Conservation (phyloP, 1,140 invertebrate genomes). For the Danaus melanippus region DNA sequence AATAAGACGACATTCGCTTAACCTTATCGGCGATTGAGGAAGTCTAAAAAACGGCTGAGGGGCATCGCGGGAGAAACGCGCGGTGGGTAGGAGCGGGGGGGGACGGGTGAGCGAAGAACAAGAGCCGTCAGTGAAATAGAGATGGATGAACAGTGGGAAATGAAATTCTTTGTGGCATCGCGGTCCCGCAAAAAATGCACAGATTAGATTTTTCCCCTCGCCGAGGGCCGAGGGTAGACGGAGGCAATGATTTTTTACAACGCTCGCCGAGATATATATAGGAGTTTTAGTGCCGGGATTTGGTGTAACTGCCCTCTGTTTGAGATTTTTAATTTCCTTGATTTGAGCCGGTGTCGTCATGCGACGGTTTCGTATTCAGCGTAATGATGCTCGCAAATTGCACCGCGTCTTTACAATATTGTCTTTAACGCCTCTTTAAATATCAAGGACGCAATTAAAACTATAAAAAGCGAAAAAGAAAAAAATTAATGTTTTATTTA, state of each 20-base stretch:
- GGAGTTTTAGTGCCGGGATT: constrained; percentile 66
- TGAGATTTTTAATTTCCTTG: constrained; percentile 69
- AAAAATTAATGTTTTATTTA: no score
- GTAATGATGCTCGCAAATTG: constrained; percentile 16
- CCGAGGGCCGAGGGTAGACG: constrained; percentile 59
- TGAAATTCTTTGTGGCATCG: constrained; percentile 74
- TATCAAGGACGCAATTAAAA: no score
- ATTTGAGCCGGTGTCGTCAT: constrained; percentile 34
- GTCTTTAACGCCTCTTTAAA: no score
- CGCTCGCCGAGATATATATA: constrained; percentile 64
- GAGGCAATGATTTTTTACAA: constrained; percentile 72
- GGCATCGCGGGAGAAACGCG: constrained; percentile 18
- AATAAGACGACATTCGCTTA: constrained; percentile 65
- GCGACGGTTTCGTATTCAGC: constrained; percentile 16
- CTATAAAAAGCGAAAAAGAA: no score
- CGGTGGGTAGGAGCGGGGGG: constrained; percentile 22
- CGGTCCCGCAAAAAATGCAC: constrained; percentile 73
- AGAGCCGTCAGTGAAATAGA: constrained; percentile 71
- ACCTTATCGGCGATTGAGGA: constrained; percentile 69
- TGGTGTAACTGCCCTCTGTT: constrained; percentile 66
- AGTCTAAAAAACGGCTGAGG: constrained; percentile 64
- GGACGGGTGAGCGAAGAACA: constrained; percentile 52
- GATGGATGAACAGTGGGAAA: constrained; percentile 74
- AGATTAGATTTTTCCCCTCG: constrained; percentile 73
- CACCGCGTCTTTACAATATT: not conserved